Evolutionary conservation across 2,797 vertebrate species (phyloP).

Genomic region (Petrocephalus sullivani): DNA sequence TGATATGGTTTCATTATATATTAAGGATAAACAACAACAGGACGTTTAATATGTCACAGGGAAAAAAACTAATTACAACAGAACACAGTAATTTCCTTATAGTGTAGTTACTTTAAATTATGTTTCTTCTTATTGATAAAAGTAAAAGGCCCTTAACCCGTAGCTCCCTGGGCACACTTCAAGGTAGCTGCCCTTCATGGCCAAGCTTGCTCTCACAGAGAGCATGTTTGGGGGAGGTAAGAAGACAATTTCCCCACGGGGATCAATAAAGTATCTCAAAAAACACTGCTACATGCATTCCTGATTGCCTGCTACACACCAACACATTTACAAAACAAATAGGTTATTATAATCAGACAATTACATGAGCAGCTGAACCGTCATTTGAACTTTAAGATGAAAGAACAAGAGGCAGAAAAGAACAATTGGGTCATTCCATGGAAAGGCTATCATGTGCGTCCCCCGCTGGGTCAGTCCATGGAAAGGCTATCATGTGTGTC

Average conservation of each 20-base stretch:
- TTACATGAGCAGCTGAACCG: neutral
- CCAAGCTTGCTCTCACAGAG: too few species aligned
- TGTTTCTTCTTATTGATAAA: neutral
- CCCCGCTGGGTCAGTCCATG: too few species aligned
- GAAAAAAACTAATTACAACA: neutral
- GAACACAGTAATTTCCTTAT: neutral
- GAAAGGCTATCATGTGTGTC: too few species aligned
- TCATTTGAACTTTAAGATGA: neutral
- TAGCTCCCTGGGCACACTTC: too few species aligned
- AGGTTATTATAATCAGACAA: neutral
- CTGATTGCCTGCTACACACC: neutral
- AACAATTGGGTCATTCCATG: neutral
- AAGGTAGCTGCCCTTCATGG: too few species aligned
- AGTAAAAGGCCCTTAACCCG: too few species aligned
- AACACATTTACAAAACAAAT: neutral
- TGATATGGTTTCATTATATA: neutral
- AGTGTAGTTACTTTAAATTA: neutral
- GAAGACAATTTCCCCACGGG: too few species aligned
- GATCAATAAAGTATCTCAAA: too few species aligned
- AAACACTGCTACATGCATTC: neutral
- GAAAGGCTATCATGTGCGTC: neutral
- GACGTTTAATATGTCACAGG: neutral
- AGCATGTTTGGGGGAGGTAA: too few species aligned
- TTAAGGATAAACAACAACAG: neutral
- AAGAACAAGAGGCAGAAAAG: neutral